Evolutionary conservation across 2,888 invertebrate species (phyloP).

Genomic region (Leucania comma): DNA sequence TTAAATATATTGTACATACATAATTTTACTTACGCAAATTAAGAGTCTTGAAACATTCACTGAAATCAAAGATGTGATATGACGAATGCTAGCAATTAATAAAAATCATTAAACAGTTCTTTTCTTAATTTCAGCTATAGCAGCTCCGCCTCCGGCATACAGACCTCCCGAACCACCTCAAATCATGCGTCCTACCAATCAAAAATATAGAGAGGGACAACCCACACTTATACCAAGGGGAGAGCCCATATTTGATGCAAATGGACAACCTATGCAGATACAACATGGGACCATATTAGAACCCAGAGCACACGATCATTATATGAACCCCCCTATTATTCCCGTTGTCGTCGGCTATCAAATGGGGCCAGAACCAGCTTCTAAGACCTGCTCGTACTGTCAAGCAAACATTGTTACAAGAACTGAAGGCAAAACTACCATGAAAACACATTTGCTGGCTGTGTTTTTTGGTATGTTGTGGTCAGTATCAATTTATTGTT

Average conservation of each 20-base stretch:
- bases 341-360: slow-evolving; percentile 24
- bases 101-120: neutral
- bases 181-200: slow-evolving; percentile 5
- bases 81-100: neutral
- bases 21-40: too few species aligned
- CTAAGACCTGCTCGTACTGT: slow-evolving; percentile 11
- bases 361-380: slow-evolving; percentile 21
- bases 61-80: neutral
- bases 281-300: slow-evolving; percentile 6
- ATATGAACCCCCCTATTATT: neutral
- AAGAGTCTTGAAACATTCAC: neutral
- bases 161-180: neutral
- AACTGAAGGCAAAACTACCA: slow-evolving; percentile 20
- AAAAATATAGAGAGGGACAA: neutral
- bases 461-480: slow-evolving; percentile 7
- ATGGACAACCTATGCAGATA: slow-evolving; percentile 3
- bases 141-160: slow-evolving; percentile 67
- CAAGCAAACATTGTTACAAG: slow-evolving; percentile 12
- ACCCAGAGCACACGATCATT: neutral
- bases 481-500: slow-evolving; percentile 11
- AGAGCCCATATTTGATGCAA: slow-evolving; percentile 7
- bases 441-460: slow-evolving; percentile 22
- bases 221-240: slow-evolving; percentile 16
- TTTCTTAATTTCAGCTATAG: slow-evolving; percentile 40
- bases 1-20: too few species aligned